Evolutionary conservation across 1,140 invertebrate genomes (phyloP).

Genomic region (Drosophila prosaltans): DNA sequence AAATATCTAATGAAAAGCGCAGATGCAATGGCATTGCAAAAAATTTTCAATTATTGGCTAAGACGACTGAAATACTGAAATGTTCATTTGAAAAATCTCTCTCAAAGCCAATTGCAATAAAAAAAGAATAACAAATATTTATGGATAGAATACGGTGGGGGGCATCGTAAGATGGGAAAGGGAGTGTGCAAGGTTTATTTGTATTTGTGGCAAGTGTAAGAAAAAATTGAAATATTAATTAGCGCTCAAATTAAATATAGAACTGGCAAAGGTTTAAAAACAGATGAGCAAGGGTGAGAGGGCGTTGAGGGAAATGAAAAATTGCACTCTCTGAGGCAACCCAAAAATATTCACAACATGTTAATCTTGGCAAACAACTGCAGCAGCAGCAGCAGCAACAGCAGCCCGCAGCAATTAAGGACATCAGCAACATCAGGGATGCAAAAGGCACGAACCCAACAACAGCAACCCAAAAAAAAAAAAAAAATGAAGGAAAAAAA

Average conservation of each 20-base stretch:
- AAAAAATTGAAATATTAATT: constrained; percentile 74
- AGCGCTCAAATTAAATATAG: constrained; percentile 66
- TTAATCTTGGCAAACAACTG: constrained; percentile 40
- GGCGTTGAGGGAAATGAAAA: background rate
- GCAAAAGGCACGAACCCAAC: constrained; percentile 39
- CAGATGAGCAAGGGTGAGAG: constrained; percentile 11
- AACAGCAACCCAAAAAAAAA: constrained; percentile 27
- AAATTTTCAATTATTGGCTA: constrained; percentile 59
- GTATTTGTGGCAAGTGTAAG: constrained; percentile 36
- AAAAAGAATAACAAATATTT: constrained; percentile 27
- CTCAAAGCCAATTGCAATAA: constrained; percentile 36
- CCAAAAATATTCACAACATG: constrained; percentile 37
- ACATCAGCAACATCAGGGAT: constrained; percentile 55
- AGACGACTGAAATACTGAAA: constrained; percentile 54
- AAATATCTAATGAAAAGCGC: constrained; percentile 66
- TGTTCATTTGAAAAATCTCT: constrained; percentile 41
- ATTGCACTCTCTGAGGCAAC: constrained; percentile 4
- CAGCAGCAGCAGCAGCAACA: constrained; percentile 31
- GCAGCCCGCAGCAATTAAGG: constrained; percentile 72
- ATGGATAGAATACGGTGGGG: background rate
- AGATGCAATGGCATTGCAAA: constrained; percentile 32
- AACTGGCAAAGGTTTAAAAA: constrained; percentile 34
- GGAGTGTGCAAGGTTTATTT: constrained; percentile 43
- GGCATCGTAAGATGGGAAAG: background rate
- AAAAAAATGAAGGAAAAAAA: constrained; percentile 5